Evolutionary conservation across 2,888 invertebrate genomes (phyloP).

Genomic region (Sinodicranocentrus sp.): DNA sequence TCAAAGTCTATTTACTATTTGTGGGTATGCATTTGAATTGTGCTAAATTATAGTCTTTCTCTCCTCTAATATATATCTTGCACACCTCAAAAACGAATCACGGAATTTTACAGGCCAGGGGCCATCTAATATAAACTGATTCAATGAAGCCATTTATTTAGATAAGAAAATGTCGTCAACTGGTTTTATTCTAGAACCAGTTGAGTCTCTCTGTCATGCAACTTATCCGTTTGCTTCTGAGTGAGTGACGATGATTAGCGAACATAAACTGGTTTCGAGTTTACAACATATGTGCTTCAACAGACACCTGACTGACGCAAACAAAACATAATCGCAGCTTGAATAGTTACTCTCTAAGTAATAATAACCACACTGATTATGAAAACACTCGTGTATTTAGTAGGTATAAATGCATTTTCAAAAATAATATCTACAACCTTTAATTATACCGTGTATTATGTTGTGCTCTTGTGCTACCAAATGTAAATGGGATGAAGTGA

Average conservation of each 20-base stretch:
- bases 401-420: no score
- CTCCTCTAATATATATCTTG: neutral
- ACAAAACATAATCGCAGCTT: neutral
- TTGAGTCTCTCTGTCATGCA: slow-evolving; percentile 11
- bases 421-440: no score
- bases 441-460: no score
- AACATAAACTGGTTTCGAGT: neutral
- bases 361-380: no score
- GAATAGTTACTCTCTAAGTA: slow-evolving; percentile 28
- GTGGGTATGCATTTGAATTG: neutral
- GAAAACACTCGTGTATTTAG: no score
- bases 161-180: slow-evolving; percentile 36
- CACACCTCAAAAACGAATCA: neutral
- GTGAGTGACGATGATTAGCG: neutral
- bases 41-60: slow-evolving; percentile 4
- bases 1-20: slow-evolving; percentile 1
- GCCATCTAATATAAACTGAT: neutral
- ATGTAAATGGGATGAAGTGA: no score
- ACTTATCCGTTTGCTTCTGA: slow-evolving; percentile 8
- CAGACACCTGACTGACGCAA: neutral
- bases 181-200: slow-evolving; percentile 43
- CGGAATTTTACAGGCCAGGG: neutral
- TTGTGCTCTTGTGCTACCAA: no score
- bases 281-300: neutral
- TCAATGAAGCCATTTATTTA: slow-evolving; percentile 12